Base-by-base conservation (phyloP, 2,113 vertebrate species). In the Actenoides lindsayi region DNA sequence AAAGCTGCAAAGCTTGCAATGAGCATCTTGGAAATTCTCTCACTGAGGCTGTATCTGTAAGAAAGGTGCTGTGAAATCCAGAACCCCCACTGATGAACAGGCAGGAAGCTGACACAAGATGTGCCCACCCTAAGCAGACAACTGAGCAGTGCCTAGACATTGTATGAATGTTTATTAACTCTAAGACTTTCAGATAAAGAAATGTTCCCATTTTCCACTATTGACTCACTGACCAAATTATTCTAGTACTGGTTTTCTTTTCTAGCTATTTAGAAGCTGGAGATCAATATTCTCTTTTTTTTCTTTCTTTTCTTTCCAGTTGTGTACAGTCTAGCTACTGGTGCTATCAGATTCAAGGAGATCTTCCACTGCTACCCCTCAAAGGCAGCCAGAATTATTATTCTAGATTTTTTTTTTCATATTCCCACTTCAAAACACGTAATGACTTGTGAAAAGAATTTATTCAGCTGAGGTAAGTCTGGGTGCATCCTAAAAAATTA, bases 381-480 rank as follows among this genome's bases (percentile, higher is more conserved):
- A 90, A 88, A 93, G 46, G 16, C 51, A 92, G 51, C 1, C 24
- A 67, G 64, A 87, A 53, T 78, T 60, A 60, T 81, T 83, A 68
- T 90, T 78, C 37, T 27, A 30, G 11, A 13, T 8, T 48, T 21
- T 37, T 85, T 85, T 82, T 70, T 64, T 33, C 19, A 2, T 54
- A 60, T 64, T 90, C 30, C 44, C 5, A 4, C 56, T 81, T 81
- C 46, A 75, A 51, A 90, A 88, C 3, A 2, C 37, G 31, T 42
- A 59, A 33, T 46, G 13, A 56, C 42, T 90, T 81, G 33, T 62
- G 77, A 89, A 95, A 89, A 95, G 56, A 87, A 93, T 92, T 86
- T 78, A 64, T 88, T 89, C 46, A 78, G 33, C 42, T 78, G 24
- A 56, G 76, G 51, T 27, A 80, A 68, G 56, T 50, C 21, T 1